These are phyloP conservation scores for Odontocolon sp. DNA, from an alignment of 2,888 invertebrate species.

Conservation along the genomic window DNA sequence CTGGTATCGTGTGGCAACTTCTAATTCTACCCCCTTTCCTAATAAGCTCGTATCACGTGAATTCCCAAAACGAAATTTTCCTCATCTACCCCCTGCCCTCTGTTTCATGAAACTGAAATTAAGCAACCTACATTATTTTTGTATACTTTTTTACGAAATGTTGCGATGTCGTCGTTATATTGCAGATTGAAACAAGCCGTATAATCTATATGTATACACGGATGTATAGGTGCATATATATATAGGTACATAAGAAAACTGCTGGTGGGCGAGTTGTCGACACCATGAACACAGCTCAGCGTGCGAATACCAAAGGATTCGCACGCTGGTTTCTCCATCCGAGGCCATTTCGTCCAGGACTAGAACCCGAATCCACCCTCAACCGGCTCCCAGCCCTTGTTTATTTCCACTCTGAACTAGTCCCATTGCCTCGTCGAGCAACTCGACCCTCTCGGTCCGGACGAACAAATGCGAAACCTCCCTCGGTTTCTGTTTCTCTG, in stretches of 20 bases:
- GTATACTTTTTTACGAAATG: too few species aligned
- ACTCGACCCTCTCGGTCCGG: conserved; percentile 30
- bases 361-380: conserved; percentile 47
- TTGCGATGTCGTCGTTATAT: too few species aligned
- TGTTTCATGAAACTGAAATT: conserved; percentile 2
- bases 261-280: conserved; percentile 43
- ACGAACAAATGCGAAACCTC: conserved; percentile 1
- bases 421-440: conserved; percentile 31
- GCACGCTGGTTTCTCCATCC: conserved; percentile 44
- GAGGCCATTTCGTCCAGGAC: conserved; percentile 46
- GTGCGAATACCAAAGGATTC: conserved; percentile 37
- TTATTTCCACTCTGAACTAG: conserved; percentile 53
- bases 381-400: conserved; percentile 38
- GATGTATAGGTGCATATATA: too few species aligned
- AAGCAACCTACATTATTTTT: not conserved
- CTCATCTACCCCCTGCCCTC: not conserved
- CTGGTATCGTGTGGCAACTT: conserved; percentile 24
- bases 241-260: conserved; percentile 16
- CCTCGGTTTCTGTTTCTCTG: not conserved
- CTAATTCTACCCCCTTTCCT: not conserved
- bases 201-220: too few species aligned
- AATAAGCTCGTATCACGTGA: conserved; percentile 12
- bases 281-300: conserved; percentile 38
- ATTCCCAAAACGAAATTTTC: conserved; percentile 14
- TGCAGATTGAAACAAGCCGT: too few species aligned